Base-by-base conservation (phyloP, 1,140 invertebrate genomes). In the Phymorhynchus buccinoides region DNA sequence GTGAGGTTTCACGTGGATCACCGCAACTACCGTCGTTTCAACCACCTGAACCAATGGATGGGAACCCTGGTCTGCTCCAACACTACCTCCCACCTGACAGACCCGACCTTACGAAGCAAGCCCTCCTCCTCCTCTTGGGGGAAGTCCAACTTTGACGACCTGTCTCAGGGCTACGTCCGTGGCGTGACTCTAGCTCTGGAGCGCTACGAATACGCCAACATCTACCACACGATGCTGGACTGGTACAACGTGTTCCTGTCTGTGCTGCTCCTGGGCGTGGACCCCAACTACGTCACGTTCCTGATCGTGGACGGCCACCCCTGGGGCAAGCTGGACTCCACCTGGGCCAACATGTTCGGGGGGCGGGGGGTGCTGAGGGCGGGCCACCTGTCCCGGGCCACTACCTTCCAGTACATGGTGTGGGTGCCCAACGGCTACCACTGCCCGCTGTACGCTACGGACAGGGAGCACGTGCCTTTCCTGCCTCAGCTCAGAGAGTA, bases 191-290 rank as follows among this genome's bases (percentile, higher is more conserved):
- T 89, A 22, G 88, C 87, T 39, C 84, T 89, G 6, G 41, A 84
- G 1, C 71, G 91, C 22, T 89, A 91, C 77, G 90, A 92, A 83
- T 92, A 90, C 87, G 91, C 88, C 78, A 92, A 92, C 86, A 62
- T 92, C 16, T 91, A 89, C 83, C 90, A 91, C 77, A 88, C 89
- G 22, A 89, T 92, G 80, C 90, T 90, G 0, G 91, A 92, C 83
- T 89, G 88, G 52, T 91, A 91, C 86, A 91, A 90, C 83, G 88
- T 86, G 22, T 92, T 89, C 75, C 75, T 92, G 6, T 37, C 90
- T n/a, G 84, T 88, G 32, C 85, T 86, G n/a, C 84, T 90, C 27
- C 88, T 92, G 32, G 86, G 88, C 44, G 32, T 80, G 1, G 75
- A 86, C n/a, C 87, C 88, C 35, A 42, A 75, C n/a, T 44, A 87